Evolutionary conservation across 2,888 invertebrate species (phyloP).

Genomic region (Coleophora flavipennella): DNA sequence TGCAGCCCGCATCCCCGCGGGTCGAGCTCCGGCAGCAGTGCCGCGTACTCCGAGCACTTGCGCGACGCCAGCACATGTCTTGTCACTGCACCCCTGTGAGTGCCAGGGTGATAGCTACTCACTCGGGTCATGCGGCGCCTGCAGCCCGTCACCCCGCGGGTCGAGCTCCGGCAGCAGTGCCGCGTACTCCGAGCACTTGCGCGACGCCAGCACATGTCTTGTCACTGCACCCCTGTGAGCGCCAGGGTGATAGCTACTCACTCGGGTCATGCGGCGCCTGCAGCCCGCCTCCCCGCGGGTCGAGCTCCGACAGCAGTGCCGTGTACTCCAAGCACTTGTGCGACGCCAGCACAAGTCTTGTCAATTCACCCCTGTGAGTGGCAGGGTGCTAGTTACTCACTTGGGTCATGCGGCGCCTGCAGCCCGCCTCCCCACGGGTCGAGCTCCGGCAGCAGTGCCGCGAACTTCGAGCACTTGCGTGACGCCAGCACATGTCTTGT

Average conservation of each 20-base stretch:
- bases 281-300: slow-evolving; percentile 77
- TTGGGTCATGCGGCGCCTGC: slow-evolving; percentile 81
- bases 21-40: slow-evolving; percentile 74
- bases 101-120: slow-evolving; percentile 25
- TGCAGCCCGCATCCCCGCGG: slow-evolving; percentile 79
- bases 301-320: slow-evolving; percentile 72
- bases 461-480: slow-evolving; percentile 76
- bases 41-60: slow-evolving; percentile 77
- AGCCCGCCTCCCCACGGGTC: slow-evolving; percentile 79
- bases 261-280: slow-evolving; percentile 82
- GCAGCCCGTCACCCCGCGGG: slow-evolving; percentile 77
- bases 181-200: slow-evolving; percentile 77
- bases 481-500: slow-evolving; percentile 75
- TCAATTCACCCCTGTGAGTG: slow-evolving; percentile 55
- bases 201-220: slow-evolving; percentile 74
- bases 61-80: slow-evolving; percentile 74
- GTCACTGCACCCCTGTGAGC: slow-evolving; percentile 54
- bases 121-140: slow-evolving; percentile 81
- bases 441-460: slow-evolving; percentile 71
- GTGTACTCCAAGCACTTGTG: slow-evolving; percentile 77
- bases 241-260: slow-evolving; percentile 36
- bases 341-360: slow-evolving; percentile 74
- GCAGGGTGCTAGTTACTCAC: slow-evolving; percentile 48
- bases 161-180: slow-evolving; percentile 75
- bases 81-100: slow-evolving; percentile 59